Conservation (phyloP, 2,888 invertebrate genomes). For the Uropetala carovei region DNA sequence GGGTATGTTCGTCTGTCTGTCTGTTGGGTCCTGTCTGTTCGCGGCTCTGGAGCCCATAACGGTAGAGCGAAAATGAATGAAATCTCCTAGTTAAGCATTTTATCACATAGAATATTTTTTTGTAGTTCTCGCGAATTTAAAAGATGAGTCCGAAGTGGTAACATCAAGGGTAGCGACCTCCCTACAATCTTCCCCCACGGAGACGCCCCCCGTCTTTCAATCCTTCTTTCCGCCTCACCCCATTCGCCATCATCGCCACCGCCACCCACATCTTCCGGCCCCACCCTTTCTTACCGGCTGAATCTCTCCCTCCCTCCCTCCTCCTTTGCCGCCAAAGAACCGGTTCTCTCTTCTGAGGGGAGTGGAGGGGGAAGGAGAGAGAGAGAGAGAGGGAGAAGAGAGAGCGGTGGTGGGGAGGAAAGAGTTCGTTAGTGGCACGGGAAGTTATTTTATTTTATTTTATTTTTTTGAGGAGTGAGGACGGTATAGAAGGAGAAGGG, state of each 20-base stretch:
- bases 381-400: not conserved
- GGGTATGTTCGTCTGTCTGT: too few species aligned
- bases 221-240: not conserved
- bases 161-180: not conserved
- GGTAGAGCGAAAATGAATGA: too few species aligned
- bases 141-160: not conserved
- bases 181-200: not conserved
- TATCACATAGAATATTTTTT: too few species aligned
- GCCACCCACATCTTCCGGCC: not conserved
- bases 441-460: not conserved
- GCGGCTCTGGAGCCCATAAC: too few species aligned
- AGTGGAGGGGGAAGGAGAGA: not conserved
- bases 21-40: too few species aligned
- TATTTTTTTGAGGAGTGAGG: not conserved
- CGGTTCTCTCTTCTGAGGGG: slow-evolving; percentile 9
- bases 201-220: slow-evolving; percentile 4
- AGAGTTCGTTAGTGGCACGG: slow-evolving; percentile 53
- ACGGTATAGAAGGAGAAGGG: not conserved
- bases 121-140: not conserved
- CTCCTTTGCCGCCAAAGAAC: not conserved
- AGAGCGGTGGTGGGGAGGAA: not conserved
- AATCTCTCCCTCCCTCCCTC: too few species aligned
- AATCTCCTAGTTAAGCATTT: too few species aligned
- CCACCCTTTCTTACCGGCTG: not conserved
- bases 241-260: not conserved